phyloP scores from a whole-genome alignment of 2,113 vertebrate species.

The Rissa tridactyla region DNA sequence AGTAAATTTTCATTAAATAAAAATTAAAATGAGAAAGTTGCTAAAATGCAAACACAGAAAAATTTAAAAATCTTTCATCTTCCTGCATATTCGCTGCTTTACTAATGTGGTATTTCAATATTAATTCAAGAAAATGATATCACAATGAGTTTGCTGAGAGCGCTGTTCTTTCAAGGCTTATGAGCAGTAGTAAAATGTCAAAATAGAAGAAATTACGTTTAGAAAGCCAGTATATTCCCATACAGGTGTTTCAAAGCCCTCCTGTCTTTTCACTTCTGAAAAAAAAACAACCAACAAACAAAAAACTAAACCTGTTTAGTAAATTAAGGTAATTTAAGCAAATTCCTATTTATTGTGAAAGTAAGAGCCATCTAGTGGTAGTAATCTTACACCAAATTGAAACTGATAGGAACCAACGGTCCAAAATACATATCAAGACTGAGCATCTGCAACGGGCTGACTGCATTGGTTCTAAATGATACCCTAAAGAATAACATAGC shows the following conservation, averaged over 20 bases:
- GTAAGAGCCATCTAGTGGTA: conserved; percentile 67
- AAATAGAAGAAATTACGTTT: not conserved
- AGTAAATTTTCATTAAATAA: not conserved
- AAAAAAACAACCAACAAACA: not conserved
- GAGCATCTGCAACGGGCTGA: not conserved
- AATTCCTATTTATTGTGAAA: not conserved
- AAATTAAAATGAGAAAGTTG: not conserved
- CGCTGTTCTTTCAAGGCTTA: not conserved
- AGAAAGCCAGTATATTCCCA: not conserved
- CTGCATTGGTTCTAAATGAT: not conserved
- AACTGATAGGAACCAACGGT: not conserved
- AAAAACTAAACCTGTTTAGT: not conserved
- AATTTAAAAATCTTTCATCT: not conserved
- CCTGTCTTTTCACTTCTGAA: not conserved
- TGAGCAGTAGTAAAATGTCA: not conserved
- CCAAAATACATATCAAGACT: rapidly evolving
- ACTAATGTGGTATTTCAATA: not conserved
- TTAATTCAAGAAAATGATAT: not conserved
- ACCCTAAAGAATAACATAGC: not conserved
- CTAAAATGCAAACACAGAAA: not conserved
- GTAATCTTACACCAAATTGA: not conserved
- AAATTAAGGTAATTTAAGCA: not conserved
- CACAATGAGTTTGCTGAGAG: not conserved
- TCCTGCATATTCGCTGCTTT: not conserved
- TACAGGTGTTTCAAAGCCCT: not conserved